Conservation (phyloP, 2,113 vertebrate genomes). For the Paramormyrops kingsleyae region DNA sequence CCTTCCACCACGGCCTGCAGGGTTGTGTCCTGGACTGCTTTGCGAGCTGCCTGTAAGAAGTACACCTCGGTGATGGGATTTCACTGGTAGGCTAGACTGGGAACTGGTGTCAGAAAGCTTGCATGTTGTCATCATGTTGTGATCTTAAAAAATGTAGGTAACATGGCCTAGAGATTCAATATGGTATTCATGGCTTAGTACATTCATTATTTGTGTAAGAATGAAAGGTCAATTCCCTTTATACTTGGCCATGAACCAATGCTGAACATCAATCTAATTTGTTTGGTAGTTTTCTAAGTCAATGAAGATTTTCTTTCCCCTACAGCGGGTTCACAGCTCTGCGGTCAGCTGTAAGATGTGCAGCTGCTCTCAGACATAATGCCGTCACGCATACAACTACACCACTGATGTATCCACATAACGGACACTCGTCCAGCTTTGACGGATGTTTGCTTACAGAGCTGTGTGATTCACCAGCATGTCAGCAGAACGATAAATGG, state of each 20-base stretch:
- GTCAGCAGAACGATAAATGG: neutral
- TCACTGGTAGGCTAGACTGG: neutral
- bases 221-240: neutral
- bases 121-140: neutral
- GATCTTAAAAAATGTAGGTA: neutral
- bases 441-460: neutral
- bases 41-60: conserved; percentile 55
- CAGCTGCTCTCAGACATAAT: neutral
- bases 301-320: neutral
- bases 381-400: neutral
- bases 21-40: conserved; percentile 51
- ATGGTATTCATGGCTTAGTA: neutral
- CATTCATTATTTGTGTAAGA: neutral
- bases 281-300: neutral
- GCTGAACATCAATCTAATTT: neutral
- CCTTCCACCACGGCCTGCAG: conserved; percentile 44
- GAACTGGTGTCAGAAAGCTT: neutral
- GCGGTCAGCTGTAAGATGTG: neutral
- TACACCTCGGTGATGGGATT: neutral
- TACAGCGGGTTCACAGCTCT: neutral
- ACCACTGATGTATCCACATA: neutral
- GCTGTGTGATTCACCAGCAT: neutral
- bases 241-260: neutral
- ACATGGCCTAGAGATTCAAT: neutral
- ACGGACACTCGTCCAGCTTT: neutral